These are phyloP conservation scores for Penaeus monodon DNA, from an alignment of 2,888 invertebrate species.

Conservation along the genomic window DNA sequence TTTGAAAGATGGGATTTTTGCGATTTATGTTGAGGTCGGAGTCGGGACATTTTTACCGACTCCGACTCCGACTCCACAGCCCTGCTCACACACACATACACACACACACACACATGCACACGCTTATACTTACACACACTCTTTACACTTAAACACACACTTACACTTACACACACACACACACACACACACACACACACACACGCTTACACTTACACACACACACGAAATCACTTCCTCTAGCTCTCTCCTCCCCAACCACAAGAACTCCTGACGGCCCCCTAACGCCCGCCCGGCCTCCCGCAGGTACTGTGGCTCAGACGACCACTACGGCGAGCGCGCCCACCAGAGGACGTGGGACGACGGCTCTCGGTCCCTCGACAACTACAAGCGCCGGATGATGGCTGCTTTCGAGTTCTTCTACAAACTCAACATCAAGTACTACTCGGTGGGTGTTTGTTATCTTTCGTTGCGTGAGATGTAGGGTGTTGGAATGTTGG, in stretches of 20 bases:
- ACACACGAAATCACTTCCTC: no score
- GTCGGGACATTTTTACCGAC: no score
- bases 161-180: no score
- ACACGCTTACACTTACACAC: no score
- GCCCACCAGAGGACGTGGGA: constrained; percentile 73
- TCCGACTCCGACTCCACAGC: no score
- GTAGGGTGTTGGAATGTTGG: not conserved
- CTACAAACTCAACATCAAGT: constrained; percentile 73
- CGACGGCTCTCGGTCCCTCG: constrained; percentile 74
- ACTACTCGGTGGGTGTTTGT: constrained; percentile 56
- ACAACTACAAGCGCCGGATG: constrained; percentile 76
- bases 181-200: no score
- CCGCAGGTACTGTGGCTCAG: constrained; percentile 57
- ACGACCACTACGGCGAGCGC: constrained; percentile 66
- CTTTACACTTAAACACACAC: no score
- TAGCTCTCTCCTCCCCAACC: not conserved
- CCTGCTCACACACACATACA: no score
- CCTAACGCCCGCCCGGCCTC: not conserved
- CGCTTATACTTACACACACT: no score
- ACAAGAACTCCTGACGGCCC: not conserved
- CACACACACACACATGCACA: no score
- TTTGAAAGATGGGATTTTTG: no score
- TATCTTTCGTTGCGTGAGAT: not conserved
- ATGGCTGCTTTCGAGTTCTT: constrained; percentile 77
- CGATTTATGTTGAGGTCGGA: no score